These are phyloP conservation scores for Loris lydekkerianus DNA, from an alignment of 2,797 vertebrate species.

Conservation along the genomic window DNA sequence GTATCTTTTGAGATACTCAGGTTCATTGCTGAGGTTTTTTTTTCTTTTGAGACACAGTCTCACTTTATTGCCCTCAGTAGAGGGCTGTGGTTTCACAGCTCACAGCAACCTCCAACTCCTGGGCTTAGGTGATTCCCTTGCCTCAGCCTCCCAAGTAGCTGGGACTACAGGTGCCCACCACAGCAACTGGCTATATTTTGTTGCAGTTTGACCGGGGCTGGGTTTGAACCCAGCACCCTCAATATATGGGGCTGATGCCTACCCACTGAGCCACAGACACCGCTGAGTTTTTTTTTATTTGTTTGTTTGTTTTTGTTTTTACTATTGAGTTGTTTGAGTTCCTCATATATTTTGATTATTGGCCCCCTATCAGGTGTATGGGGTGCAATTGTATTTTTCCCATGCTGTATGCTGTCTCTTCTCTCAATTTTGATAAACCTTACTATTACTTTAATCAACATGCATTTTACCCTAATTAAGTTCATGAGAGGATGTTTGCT, in stretches of 20 bases:
- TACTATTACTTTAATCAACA: not conserved
- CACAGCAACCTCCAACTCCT: no score
- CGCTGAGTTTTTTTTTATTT: not conserved
- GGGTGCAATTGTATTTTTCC: not conserved
- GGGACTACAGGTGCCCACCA: no score
- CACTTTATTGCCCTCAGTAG: no score
- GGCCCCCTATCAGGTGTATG: not conserved
- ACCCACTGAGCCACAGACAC: no score
- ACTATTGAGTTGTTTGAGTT: not conserved
- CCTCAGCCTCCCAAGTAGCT: no score
- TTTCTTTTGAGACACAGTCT: no score
- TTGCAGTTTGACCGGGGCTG: no score
- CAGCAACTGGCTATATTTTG: no score
- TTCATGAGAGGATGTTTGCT: fast-evolving
- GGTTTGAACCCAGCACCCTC: no score
- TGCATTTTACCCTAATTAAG: not conserved
- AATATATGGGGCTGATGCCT: no score
- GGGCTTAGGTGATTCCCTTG: no score
- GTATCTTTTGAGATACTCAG: not conserved
- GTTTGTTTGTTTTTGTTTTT: not conserved
- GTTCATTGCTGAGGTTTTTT: not conserved
- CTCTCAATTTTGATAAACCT: not conserved
- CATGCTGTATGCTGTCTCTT: not conserved
- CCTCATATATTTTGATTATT: not conserved
- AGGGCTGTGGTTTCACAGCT: no score